Evolutionary conservation across 2,888 invertebrate genomes (phyloP).

Genomic region (Tipula vernalis): DNA sequence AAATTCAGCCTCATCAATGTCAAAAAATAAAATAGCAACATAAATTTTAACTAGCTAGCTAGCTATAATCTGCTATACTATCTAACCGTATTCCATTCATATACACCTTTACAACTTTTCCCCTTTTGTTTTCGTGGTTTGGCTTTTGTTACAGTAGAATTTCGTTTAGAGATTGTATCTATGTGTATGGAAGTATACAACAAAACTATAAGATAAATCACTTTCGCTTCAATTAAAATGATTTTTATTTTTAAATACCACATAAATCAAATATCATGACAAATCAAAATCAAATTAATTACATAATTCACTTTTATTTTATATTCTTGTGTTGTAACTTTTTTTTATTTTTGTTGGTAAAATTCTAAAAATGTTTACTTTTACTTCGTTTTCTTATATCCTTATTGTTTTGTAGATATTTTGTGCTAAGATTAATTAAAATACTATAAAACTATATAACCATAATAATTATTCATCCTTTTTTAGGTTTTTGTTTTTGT

Average conservation of each 20-base stretch:
- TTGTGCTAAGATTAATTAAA: background rate
- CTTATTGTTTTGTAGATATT: background rate
- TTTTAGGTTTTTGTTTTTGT: background rate
- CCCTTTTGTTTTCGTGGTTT: background rate
- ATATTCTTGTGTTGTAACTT: background rate
- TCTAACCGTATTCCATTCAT: background rate
- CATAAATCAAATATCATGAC: slow-evolving; percentile 4
- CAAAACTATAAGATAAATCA: background rate
- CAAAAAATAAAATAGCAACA: background rate
- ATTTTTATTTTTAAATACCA: background rate
- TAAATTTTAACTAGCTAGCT: background rate
- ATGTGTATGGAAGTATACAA: background rate
- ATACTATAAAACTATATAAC: background rate
- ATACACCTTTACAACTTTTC: background rate
- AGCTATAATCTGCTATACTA: no score
- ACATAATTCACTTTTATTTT: background rate
- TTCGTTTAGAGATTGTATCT: background rate
- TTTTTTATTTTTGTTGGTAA: background rate
- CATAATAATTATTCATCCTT: background rate
- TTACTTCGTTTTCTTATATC: background rate
- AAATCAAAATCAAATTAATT: slow-evolving; percentile 4
- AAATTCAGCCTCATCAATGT: background rate
- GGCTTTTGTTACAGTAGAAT: background rate
- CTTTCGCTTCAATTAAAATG: background rate
- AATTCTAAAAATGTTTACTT: background rate